These are phyloP conservation scores for Fukomys damarensis DNA, from an alignment of 2,113 vertebrate genomes.

Conservation along the genomic window DNA sequence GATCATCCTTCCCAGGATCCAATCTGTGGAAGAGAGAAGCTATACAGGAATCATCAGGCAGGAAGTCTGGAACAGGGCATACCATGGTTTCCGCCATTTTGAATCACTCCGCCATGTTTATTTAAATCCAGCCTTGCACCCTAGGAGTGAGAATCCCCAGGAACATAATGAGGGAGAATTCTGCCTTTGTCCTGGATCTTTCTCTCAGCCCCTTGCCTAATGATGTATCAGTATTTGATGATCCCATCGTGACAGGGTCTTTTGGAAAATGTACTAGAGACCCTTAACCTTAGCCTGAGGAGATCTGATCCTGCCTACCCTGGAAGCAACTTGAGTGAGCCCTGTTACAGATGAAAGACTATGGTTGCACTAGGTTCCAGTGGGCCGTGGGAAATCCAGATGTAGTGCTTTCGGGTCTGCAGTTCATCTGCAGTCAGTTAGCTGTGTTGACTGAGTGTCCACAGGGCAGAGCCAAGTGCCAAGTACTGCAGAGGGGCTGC, in stretches of 20 bases:
- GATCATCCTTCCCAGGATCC: too few species aligned
- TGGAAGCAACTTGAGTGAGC: not conserved
- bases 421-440: too few species aligned
- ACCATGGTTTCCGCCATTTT: rapidly evolving
- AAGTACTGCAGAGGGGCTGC: not conserved
- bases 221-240: not conserved
- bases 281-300: not conserved
- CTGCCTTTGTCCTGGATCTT: not conserved
- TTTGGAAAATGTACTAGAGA: not conserved
- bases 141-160: not conserved
- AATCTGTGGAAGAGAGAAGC: not conserved
- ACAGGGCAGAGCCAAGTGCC: too few species aligned
- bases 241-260: not conserved
- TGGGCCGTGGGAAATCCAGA: not conserved
- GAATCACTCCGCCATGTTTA: not conserved
- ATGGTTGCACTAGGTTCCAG: rapidly evolving
- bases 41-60: rapidly evolving
- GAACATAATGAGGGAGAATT: not conserved
- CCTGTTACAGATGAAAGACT: not conserved
- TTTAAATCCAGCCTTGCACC: not conserved
- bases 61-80: not conserved
- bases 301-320: not conserved
- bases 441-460: rapidly evolving
- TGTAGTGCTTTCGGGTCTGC: not conserved
- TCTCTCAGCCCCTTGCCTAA: not conserved